Evolutionary conservation across 2,113 vertebrate genomes (phyloP).

Genomic region (Bubo blakistoni): DNA sequence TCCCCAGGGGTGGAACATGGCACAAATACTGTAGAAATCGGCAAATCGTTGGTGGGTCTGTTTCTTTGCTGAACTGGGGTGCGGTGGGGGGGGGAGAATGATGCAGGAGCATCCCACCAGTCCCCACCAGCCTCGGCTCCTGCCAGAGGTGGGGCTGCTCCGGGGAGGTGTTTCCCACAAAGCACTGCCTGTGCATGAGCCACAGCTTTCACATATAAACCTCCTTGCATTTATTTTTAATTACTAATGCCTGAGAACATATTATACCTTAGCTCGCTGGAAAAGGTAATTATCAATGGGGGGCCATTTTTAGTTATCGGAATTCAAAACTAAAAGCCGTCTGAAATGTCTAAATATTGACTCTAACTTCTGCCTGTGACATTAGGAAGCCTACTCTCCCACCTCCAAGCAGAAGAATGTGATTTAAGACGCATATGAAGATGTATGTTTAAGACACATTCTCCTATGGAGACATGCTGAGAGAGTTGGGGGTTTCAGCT

Average conservation of each 20-base stretch:
- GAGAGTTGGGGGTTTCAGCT: neutral
- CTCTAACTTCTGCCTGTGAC: neutral
- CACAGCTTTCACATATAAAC: neutral
- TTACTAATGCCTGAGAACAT: neutral
- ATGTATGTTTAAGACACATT: neutral
- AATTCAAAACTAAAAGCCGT: neutral
- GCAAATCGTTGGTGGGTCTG: rapidly evolving
- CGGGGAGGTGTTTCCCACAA: neutral
- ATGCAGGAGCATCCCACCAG: neutral
- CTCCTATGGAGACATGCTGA: neutral
- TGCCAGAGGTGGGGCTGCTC: neutral
- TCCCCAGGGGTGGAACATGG: no score
- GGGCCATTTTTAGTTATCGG: neutral
- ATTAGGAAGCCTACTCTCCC: neutral
- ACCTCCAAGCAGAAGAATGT: neutral
- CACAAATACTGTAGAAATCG: neutral
- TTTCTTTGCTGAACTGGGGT: neutral
- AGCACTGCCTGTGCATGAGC: rapidly evolving
- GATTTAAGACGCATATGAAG: neutral
- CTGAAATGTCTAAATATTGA: neutral
- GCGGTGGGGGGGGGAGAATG: no score
- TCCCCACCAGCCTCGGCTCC: neutral
- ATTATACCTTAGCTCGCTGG: neutral
- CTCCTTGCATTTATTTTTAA: neutral
- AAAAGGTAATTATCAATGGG: neutral